Percentiles rank a stretch among this genome's conserved stretches.
Conservation (phyloP, 2,888 invertebrate species). For the Macaria liturata region DNA sequence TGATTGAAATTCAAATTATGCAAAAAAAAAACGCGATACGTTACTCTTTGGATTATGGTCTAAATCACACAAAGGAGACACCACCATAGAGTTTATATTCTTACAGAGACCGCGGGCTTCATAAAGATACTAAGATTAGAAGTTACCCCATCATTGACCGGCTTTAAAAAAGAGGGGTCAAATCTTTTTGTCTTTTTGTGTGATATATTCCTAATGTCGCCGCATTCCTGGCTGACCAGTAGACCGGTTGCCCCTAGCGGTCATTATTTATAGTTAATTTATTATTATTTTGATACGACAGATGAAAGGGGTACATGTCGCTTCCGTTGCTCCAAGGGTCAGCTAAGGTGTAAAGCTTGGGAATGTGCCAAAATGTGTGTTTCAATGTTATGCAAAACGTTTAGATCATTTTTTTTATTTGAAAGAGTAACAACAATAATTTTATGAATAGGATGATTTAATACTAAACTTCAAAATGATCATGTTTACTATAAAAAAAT, state of each 20-base stretch:
- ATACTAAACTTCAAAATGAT: no score
- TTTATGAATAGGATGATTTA: no score
- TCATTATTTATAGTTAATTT: slow-evolving; percentile 80
- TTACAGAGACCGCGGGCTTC: slow-evolving; percentile 54
- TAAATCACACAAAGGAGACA: slow-evolving; percentile 67
- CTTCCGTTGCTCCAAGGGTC: slow-evolving; percentile 67
- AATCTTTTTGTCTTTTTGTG: slow-evolving; percentile 53
- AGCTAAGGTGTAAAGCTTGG: slow-evolving; percentile 5
- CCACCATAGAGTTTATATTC: not conserved
- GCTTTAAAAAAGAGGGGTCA: no score
- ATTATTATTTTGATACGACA: slow-evolving; percentile 81
- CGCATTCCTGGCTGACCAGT: slow-evolving; percentile 76
- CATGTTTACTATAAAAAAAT: no score
- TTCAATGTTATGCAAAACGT: no score
- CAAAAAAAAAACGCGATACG: slow-evolving; percentile 60
- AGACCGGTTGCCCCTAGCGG: slow-evolving; percentile 59
- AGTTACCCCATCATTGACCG: slow-evolving; percentile 43
- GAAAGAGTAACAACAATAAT: no score
- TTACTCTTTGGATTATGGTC: slow-evolving; percentile 75
- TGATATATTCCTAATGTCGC: slow-evolving; percentile 78
- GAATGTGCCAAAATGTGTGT: no score
- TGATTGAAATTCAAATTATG: slow-evolving; percentile 64
- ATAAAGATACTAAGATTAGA: slow-evolving; percentile 78
- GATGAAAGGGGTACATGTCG: slow-evolving; percentile 78
- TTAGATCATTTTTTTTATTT: no score